Evolutionary conservation across 2,888 invertebrate species (phyloP).

Genomic region (Horisme vitalbata): DNA sequence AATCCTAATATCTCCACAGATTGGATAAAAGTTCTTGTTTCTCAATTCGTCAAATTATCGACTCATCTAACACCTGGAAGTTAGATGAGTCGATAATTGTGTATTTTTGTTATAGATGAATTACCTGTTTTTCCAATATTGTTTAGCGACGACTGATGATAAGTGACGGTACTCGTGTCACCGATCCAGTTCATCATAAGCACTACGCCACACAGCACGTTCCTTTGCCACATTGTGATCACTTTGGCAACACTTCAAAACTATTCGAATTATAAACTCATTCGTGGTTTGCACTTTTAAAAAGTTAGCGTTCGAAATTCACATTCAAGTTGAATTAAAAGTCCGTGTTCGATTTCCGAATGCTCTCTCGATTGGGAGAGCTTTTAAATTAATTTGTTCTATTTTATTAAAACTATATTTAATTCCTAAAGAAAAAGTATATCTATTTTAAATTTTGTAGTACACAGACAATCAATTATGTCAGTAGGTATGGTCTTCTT

Average conservation of each 20-base stretch:
- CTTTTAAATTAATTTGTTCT: neutral
- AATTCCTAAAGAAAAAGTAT: too few relatives aligned
- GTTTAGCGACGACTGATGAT: slow-evolving; percentile 53
- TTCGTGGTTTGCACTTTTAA: slow-evolving; percentile 4
- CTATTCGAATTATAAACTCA: slow-evolving; percentile 7
- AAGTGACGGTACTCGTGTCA: slow-evolving; percentile 58
- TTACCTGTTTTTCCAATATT: slow-evolving; percentile 62
- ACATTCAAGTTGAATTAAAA: neutral
- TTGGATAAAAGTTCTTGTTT: too few relatives aligned
- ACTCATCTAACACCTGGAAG: too few relatives aligned
- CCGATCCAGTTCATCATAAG: slow-evolving; percentile 64
- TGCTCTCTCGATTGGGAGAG: neutral
- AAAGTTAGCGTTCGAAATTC: slow-evolving; percentile 11
- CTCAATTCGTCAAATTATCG: too few relatives aligned
- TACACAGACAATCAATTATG: too few relatives aligned
- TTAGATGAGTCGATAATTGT: too few relatives aligned
- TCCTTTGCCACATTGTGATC: slow-evolving; percentile 58
- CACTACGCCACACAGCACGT: slow-evolving; percentile 50
- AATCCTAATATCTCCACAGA: too few relatives aligned
- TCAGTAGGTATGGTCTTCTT: too few relatives aligned
- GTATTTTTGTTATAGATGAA: too few relatives aligned
- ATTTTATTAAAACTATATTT: too few relatives aligned
- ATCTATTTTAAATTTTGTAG: too few relatives aligned
- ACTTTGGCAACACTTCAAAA: slow-evolving; percentile 25
- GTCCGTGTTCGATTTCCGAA: slow-evolving; percentile 4